Evolutionary conservation across 2,797 vertebrate species (phyloP).

Genomic region (Urophycis tenuis): DNA sequence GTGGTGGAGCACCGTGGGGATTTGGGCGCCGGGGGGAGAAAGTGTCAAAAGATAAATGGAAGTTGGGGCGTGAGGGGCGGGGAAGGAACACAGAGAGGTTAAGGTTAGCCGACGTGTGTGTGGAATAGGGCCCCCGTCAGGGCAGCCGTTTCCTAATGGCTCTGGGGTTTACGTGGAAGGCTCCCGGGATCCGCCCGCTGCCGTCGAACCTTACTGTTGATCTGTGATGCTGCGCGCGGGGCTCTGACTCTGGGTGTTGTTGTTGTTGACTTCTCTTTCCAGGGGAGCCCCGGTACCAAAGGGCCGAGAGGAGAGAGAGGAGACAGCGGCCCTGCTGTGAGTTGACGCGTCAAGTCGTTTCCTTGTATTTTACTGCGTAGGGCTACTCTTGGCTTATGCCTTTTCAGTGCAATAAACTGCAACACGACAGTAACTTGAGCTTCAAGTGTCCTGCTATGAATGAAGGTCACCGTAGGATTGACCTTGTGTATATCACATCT

Average conservation of each 20-base stretch:
- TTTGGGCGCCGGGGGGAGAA: slow-evolving; percentile 44
- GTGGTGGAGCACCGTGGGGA: slow-evolving; percentile 39
- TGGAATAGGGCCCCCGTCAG: slow-evolving; percentile 35
- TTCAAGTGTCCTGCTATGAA: neutral
- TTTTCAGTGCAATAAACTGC: neutral
- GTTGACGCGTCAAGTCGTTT: slow-evolving; percentile 48
- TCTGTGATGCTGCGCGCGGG: slow-evolving; percentile 17
- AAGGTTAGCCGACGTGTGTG: neutral
- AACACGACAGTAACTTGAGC: neutral
- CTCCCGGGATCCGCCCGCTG: slow-evolving; percentile 45
- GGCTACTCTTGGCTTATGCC: neutral
- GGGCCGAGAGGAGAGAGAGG: slow-evolving; percentile 94
- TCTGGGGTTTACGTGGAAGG: slow-evolving; percentile 42
- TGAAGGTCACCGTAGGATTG: neutral
- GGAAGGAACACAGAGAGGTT: slow-evolving; percentile 21
- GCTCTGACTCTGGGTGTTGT: slow-evolving; percentile 25
- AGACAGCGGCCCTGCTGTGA: slow-evolving; percentile 79
- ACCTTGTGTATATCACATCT: neutral
- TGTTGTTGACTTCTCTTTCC: slow-evolving; percentile 27
- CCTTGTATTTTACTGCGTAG: neutral
- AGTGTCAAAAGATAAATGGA: slow-evolving; percentile 62
- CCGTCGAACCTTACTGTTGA: slow-evolving; percentile 47
- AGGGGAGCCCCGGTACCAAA: slow-evolving; percentile 91
- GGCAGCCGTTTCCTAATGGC: slow-evolving; percentile 29
- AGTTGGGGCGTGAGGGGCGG: slow-evolving; percentile 45